Base-by-base conservation (phyloP, 1,140 invertebrate genomes). In the Parapsyche elsis region DNA sequence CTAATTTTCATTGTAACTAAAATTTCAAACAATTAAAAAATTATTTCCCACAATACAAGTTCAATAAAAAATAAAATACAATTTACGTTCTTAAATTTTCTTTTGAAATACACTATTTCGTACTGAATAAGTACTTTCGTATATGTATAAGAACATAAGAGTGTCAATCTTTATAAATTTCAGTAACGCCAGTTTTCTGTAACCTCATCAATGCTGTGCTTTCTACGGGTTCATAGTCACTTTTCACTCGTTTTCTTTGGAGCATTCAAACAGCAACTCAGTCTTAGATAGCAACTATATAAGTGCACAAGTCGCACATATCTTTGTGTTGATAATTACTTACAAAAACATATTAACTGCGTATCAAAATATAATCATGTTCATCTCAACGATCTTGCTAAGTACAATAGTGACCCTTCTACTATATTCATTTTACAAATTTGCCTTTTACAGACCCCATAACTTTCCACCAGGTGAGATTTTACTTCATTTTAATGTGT, bases 381-480 rank as follows among this genome's bases (percentile, higher is more conserved):
- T 71, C 1, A 38, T 59, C 24, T 77, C 73, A 45, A 4, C 57
- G 9, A 16, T 78, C 23, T 61, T 81, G 23, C 23, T 81, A 10
- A 21, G 10, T 10, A 49, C 70, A 14, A 73, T 81, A 59, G 57
- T 76, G 12, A 12, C n/a, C 10, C 75, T 80, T 23, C 26, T 81
- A 77, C 26, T 71, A 4, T 81, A 81, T 73, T 77, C 80, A 10
- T 77, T 81, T 59, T 77, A 71, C n/a, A 77, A 81, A 57, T 81
- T 81, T 73, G 2, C 75, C n/a, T 81, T 77, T 53, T 46, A 44
- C 4, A 76, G 49, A 44, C 80, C 80, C 0, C 2, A 49, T 59
- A 81, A 81, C 38, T 81, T 81, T 61, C 80, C 80, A 57, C 80
- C 80, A 23, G 80, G 80, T 81, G 77, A 61, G 78, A 12, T 57